Conservation (phyloP, 2,888 invertebrate species). For the Acrobasis suavella region DNA sequence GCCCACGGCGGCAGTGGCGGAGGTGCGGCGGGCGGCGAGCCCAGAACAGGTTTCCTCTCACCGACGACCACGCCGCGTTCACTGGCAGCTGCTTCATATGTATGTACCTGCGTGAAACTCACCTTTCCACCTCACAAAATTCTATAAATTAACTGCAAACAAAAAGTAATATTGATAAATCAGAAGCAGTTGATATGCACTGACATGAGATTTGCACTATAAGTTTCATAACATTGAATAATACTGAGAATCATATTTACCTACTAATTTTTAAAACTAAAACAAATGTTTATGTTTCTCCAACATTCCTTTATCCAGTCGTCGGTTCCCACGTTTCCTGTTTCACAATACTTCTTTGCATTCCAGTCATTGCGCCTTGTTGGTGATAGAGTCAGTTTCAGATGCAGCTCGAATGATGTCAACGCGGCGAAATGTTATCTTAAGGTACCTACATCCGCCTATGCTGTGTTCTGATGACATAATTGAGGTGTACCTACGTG, state of each 20-base stretch:
- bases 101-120: slow-evolving; percentile 29
- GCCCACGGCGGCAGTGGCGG: slow-evolving; percentile 44
- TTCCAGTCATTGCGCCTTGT: not conserved
- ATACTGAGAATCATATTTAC: too few relatives aligned
- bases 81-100: slow-evolving; percentile 31
- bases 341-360: not conserved
- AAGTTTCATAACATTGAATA: too few relatives aligned
- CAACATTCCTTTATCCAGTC: not conserved
- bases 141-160: not conserved
- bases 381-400: not conserved
- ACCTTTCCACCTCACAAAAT: slow-evolving; percentile 17
- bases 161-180: too few relatives aligned
- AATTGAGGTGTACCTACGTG: slow-evolving; percentile 30
- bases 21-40: slow-evolving; percentile 44
- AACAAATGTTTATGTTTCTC: not conserved
- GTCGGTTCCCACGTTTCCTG: slow-evolving; percentile 41
- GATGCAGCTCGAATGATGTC: slow-evolving; percentile 55
- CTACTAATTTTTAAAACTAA: too few relatives aligned
- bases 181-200: too few relatives aligned
- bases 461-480: slow-evolving; percentile 33
- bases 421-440: slow-evolving; percentile 68
- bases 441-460: slow-evolving; percentile 56
- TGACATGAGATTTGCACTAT: too few relatives aligned
- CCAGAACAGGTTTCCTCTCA: slow-evolving; percentile 77
- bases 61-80: slow-evolving; percentile 51